Percentiles rank a stretch among this genome's conserved stretches.
Conservation (phyloP, 2,888 invertebrate species). For the Euplagia quadripunctaria region DNA sequence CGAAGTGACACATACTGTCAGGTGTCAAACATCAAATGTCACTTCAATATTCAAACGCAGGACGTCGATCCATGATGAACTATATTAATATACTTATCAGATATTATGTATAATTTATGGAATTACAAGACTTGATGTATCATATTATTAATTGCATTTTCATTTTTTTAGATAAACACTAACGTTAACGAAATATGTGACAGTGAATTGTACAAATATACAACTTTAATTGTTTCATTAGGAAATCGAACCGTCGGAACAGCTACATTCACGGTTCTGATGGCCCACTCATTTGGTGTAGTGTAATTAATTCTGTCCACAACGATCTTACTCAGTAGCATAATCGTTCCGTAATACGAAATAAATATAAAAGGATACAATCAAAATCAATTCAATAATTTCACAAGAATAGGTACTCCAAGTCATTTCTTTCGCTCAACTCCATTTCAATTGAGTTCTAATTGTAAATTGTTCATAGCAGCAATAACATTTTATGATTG, state of each 20-base stretch:
- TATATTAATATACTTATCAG: background rate
- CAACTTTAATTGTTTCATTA: background rate
- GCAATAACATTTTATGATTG: constrained; percentile 75
- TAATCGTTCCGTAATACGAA: background rate
- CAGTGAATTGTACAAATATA: background rate
- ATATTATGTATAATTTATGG: background rate
- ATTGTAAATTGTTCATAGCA: constrained; percentile 67
- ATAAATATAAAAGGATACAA: constrained; percentile 11
- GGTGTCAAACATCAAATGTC: background rate
- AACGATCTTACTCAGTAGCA: background rate
- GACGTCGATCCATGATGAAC: background rate
- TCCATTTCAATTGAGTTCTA: constrained; percentile 48
- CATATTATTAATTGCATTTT: background rate
- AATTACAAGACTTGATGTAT: background rate
- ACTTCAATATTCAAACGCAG: constrained; percentile 1
- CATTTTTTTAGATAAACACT: background rate
- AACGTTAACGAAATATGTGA: background rate
- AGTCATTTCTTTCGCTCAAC: constrained; percentile 25
- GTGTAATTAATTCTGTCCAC: background rate
- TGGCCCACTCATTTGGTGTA: background rate
- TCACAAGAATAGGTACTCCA: constrained; percentile 8
- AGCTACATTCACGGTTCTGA: background rate
- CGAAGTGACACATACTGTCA: background rate
- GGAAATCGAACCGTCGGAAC: background rate
- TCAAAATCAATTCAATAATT: constrained; percentile 16